Percentiles rank a stretch among this genome's conserved stretches.
phyloP scores from a whole-genome alignment of 1,140 invertebrate genomes.

The Uloborus diversus region DNA sequence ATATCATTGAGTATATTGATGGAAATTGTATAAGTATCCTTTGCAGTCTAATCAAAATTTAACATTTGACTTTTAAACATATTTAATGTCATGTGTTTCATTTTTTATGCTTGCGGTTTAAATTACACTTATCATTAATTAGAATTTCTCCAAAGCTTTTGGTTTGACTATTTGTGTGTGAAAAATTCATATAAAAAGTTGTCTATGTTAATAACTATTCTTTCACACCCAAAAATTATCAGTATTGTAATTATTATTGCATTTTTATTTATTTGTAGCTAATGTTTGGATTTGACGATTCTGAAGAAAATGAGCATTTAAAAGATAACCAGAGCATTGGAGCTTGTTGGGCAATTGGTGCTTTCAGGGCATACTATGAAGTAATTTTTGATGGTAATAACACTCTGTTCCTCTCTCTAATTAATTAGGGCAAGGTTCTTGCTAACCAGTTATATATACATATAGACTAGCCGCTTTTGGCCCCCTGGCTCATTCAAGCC shows the following conservation, averaged over 20 bases:
- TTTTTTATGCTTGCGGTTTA: too few relatives aligned
- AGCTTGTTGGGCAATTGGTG: not conserved
- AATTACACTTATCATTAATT: not conserved
- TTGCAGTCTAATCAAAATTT: too few relatives aligned
- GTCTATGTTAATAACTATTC: not conserved
- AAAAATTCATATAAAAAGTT: not conserved
- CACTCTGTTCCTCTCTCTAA: too few relatives aligned
- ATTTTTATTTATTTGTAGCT: not conserved
- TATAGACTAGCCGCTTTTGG: not conserved
- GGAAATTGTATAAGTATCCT: too few relatives aligned
- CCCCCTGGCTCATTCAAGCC: too few relatives aligned
- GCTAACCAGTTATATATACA: not conserved
- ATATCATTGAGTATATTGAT: too few relatives aligned
- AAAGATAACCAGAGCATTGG: constrained; percentile 15
- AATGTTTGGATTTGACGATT: not conserved
- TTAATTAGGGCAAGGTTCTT: too few relatives aligned
- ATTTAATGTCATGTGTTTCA: too few relatives aligned
- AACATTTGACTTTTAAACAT: too few relatives aligned
- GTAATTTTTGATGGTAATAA: not conserved
- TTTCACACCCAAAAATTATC: not conserved
- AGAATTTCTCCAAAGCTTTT: not conserved
- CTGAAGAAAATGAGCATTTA: not conserved
- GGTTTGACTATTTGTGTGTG: not conserved
- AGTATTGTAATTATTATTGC: not conserved
- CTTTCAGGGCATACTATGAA: constrained; percentile 3